A percentile compares a stretch with the other conserved stretches of the same genome.
Conservation (phyloP, 2,797 vertebrate genomes). For the Periparus ater region DNA sequence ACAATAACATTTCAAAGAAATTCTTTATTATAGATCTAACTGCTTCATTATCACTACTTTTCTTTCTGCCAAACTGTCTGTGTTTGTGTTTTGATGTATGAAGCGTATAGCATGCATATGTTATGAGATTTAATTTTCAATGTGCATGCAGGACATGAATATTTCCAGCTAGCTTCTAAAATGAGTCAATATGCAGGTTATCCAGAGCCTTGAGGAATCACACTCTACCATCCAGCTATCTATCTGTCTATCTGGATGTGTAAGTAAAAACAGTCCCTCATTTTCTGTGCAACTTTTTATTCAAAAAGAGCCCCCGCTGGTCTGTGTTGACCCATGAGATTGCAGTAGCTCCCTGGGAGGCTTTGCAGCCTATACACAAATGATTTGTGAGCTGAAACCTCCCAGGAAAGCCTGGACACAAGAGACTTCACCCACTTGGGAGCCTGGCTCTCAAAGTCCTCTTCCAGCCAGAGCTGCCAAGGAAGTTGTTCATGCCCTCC, state of each 20-base stretch:
- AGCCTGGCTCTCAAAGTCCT: not conserved
- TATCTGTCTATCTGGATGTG: not conserved
- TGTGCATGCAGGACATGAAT: not conserved
- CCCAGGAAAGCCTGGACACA: not conserved
- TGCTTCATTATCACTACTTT: conserved; percentile 5
- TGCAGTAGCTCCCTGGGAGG: not conserved
- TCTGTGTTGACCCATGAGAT: not conserved
- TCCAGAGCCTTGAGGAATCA: not conserved
- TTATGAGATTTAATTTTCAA: not conserved
- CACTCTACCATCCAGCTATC: not conserved
- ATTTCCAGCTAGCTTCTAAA: conserved; percentile 43
- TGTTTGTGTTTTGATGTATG: conserved; percentile 4
- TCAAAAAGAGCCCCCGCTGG: not conserved
- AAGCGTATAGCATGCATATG: not conserved
- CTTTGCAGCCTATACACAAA: not conserved
- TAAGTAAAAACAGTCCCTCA: not conserved
- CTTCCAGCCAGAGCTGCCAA: not conserved
- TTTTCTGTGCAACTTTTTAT: not conserved
- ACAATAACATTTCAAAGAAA: not conserved
- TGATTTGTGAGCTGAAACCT: not conserved
- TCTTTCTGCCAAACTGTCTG: not conserved
- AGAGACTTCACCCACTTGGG: not conserved
- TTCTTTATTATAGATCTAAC: not conserved
- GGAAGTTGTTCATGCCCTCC: not conserved
- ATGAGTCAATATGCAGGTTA: not conserved